Evolutionary conservation across 2,113 vertebrate species (phyloP), one percentile per base, ranked within the genome.

Genomic region (Polyodon spathula): DNA sequence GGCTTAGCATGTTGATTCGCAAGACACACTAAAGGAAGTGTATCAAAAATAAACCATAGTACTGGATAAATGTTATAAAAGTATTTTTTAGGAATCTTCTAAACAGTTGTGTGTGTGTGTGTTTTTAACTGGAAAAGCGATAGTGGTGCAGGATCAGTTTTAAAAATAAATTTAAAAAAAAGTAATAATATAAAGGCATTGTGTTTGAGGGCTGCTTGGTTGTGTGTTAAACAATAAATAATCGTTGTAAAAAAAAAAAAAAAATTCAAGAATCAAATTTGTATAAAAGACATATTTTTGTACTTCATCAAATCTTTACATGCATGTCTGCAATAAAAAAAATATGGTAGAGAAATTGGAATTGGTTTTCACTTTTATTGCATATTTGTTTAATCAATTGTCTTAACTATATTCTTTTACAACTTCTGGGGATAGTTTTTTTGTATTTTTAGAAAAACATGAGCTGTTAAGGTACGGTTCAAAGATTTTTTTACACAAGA

Each of bases 231-330:
- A 76, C 64, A 63, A 80, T 78, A 82, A 87, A 81, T 74, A 85
- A 75, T 84, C 86, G 76, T 86, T 94, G 91, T 94, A 89, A 86
- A 93, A 86, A 87, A 74, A 81, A 52, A 77, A 86, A 85, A 79
- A 48, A 87, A n/a, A n/a, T n/a, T n/a, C n/a, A n/a, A n/a, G n/a
- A n/a, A n/a, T n/a, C 83, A 86, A 81, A 80, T 90, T 92, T 96
- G 91, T 95, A 96, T 93, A 93, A 93, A 88, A 94, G 88, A 89
- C 89, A 84, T 97, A 97, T 97, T 97, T 97, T 97, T 97, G 86
- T 96, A 96, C 92, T 88, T 88, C 88, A 92, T 88, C 88, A 65
- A 79, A 90, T 86, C 90, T 94, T 83, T 90, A 92, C 91, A 91
- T 95, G 93, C 94, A 96, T 94, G 93, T 93, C 84, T 88, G 93